Evolutionary conservation across 1,140 invertebrate species (phyloP).

Genomic region (Saccostrea echinata): DNA sequence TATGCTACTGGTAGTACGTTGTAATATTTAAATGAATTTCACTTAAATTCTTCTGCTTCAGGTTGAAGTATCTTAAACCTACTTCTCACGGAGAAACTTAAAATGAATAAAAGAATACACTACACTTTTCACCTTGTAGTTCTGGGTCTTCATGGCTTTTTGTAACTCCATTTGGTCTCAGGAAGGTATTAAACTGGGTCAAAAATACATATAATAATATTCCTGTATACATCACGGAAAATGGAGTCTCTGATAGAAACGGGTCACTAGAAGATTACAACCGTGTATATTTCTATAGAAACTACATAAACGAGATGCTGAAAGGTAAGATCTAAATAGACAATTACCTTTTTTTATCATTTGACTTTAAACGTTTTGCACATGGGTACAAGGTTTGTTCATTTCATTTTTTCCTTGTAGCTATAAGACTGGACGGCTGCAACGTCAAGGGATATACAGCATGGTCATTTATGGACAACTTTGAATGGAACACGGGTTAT

Average conservation of each 20-base stretch:
- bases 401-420: slow-evolving; percentile 56
- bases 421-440: slow-evolving; percentile 83
- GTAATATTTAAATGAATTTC: too few species aligned
- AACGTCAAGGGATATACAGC: slow-evolving; percentile 86
- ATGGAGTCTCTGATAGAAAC: slow-evolving; percentile 82
- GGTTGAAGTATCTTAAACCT: too few species aligned
- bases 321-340: slow-evolving; percentile 74
- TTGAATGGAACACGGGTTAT: slow-evolving; percentile 85
- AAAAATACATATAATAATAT: slow-evolving; percentile 83
- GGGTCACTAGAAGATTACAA: slow-evolving; percentile 81
- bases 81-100: too few species aligned
- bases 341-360: too few species aligned
- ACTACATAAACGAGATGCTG: slow-evolving; percentile 85
- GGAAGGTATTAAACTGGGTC: slow-evolving; percentile 84
- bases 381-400: too few species aligned
- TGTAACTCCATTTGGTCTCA: slow-evolving; percentile 84
- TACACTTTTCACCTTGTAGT: background rate
- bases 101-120: too few species aligned
- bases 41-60: too few species aligned
- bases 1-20: too few species aligned
- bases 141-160: slow-evolving; percentile 50
- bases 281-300: slow-evolving; percentile 81
- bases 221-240: slow-evolving; percentile 85
- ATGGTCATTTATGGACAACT: slow-evolving; percentile 90
- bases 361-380: too few species aligned